phyloP scores from a whole-genome alignment of 2,113 vertebrate genomes.

The Synodontis membranacea region DNA sequence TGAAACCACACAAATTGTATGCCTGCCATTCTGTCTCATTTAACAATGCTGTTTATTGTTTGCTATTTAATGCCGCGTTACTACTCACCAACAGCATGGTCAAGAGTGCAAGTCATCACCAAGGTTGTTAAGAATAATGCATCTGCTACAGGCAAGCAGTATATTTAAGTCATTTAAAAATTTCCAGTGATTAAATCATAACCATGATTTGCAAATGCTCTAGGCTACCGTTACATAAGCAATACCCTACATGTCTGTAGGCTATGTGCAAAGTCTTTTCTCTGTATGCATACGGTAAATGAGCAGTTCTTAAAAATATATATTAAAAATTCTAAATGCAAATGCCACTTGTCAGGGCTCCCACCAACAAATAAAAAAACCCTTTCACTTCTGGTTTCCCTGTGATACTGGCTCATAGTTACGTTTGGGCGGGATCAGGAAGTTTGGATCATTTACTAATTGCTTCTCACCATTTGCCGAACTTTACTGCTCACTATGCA shows the following conservation, averaged over 20 bases:
- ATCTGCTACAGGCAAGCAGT: background rate
- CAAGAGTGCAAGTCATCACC: background rate
- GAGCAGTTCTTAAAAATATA: background rate
- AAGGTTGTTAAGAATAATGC: background rate
- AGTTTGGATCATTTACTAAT: background rate
- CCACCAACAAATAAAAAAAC: background rate
- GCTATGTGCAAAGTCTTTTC: background rate
- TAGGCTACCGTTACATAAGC: background rate
- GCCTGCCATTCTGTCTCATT: background rate
- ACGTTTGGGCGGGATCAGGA: slow-evolving; percentile 30
- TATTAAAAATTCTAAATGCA: background rate
- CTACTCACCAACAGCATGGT: background rate
- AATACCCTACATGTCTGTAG: background rate
- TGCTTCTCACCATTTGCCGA: background rate
- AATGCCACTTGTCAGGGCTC: background rate
- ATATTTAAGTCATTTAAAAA: background rate
- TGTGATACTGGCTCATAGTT: background rate
- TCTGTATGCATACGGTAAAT: background rate
- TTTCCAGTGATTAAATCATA: background rate
- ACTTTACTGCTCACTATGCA: background rate
- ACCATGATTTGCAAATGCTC: background rate
- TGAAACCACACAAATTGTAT: background rate
- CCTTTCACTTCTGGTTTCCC: background rate
- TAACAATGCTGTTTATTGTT: background rate
- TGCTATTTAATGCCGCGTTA: background rate